phyloP scores from a whole-genome alignment of 2,888 invertebrate genomes.

The Plagodis pulveraria region DNA sequence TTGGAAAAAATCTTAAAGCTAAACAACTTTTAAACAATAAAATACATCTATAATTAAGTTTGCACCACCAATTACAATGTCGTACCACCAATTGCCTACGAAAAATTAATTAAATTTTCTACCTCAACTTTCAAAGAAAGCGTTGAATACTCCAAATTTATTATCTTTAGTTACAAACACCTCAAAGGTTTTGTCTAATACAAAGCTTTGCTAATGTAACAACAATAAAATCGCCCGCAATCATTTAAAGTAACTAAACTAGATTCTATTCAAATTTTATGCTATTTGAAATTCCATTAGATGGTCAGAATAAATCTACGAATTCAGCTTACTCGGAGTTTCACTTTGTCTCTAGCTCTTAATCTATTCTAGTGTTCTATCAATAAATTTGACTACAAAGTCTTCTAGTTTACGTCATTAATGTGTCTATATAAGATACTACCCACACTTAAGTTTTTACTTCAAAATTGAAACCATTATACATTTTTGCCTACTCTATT shows the following conservation, averaged over 20 bases:
- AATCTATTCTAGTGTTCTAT: conserved; percentile 71
- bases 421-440: conserved; percentile 51
- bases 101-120: conserved; percentile 57
- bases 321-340: conserved; percentile 58
- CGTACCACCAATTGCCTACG: conserved; percentile 59
- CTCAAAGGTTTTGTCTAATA: conserved; percentile 48
- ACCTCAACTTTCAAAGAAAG: conserved; percentile 42
- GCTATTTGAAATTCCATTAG: conserved; percentile 63
- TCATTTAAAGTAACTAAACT: conserved; percentile 51
- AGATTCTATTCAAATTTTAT: conserved; percentile 67
- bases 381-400: conserved; percentile 53
- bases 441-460: conserved; percentile 69
- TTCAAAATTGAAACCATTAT: conserved; percentile 56
- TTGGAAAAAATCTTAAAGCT: conserved; percentile 62
- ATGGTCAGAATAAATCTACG: conserved; percentile 70
- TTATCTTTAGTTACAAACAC: conserved; percentile 43
- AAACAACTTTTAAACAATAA: conserved; percentile 66
- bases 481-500: conserved; percentile 69
- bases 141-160: conserved; percentile 30
- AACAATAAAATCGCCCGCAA: conserved; percentile 69
- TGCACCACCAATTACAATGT: conserved; percentile 81
- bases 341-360: conserved; percentile 61
- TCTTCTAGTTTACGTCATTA: conserved; percentile 62
- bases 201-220: conserved; percentile 71
- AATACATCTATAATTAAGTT: conserved; percentile 66